Evolutionary conservation across 1,140 invertebrate genomes (phyloP).

Genomic region (Atta texana): DNA sequence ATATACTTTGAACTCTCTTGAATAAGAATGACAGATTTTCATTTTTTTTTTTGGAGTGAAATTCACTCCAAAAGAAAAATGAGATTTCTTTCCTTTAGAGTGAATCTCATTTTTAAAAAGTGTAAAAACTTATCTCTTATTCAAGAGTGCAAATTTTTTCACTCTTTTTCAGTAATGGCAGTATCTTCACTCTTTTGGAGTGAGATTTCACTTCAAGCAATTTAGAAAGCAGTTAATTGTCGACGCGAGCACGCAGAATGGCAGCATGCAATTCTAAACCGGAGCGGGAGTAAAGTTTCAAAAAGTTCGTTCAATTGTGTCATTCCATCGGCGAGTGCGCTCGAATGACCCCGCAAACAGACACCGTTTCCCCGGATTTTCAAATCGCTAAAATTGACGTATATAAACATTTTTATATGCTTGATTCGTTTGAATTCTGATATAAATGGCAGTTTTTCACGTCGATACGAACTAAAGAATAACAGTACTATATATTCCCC

Average conservation of each 20-base stretch:
- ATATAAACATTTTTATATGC: slow-evolving; percentile 44
- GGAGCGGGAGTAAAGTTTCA: slow-evolving; percentile 43
- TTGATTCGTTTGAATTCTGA: slow-evolving; percentile 44
- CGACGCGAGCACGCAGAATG: not conserved
- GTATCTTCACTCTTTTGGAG: too few relatives aligned
- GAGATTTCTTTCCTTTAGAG: too few relatives aligned
- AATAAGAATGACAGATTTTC: too few relatives aligned
- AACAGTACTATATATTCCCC: not conserved
- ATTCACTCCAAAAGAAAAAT: too few relatives aligned
- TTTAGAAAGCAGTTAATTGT: not conserved
- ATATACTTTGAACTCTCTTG: too few relatives aligned
- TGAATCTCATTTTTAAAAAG: too few relatives aligned
- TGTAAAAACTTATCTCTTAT: too few relatives aligned
- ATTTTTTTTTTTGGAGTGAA: too few relatives aligned
- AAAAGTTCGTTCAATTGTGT: slow-evolving; percentile 38
- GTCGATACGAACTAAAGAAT: not conserved
- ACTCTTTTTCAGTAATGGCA: too few relatives aligned
- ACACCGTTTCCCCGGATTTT: slow-evolving; percentile 17
- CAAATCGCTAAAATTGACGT: slow-evolving; percentile 40
- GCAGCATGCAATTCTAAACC: not conserved
- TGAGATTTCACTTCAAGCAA: too few relatives aligned
- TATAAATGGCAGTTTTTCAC: slow-evolving; percentile 43
- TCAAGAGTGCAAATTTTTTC: too few relatives aligned
- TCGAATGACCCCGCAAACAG: slow-evolving; percentile 40
- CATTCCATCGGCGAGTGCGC: slow-evolving; percentile 18